These are phyloP conservation scores for Atlantisia rogersi DNA, from an alignment of 2,113 vertebrate species.

Conservation along the genomic window DNA sequence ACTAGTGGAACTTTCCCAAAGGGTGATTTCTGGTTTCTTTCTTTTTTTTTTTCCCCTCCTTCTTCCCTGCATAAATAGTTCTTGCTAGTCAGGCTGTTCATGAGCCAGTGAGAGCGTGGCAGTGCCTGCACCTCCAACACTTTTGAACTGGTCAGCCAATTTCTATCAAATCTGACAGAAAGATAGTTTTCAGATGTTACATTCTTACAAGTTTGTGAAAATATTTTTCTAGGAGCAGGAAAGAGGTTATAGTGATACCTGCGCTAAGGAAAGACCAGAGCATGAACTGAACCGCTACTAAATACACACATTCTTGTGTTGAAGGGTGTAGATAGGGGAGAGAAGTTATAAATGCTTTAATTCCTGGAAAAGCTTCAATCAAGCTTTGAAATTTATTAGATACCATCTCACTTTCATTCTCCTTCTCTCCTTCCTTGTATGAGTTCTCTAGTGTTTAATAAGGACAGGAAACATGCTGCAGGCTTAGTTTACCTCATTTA, in stretches of 20 bases:
- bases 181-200: neutral
- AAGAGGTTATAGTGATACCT: neutral
- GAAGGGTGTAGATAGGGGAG: neutral
- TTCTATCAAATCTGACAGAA: neutral
- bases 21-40: neutral
- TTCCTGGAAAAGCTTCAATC: slow-evolving; percentile 32
- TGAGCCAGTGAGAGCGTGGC: neutral
- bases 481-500: slow-evolving; percentile 55
- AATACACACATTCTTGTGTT: neutral
- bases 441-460: slow-evolving; percentile 53
- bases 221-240: neutral
- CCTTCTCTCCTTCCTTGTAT: neutral
- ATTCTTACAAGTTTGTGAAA: neutral
- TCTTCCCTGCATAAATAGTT: neutral
- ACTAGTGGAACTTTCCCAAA: neutral
- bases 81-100: neutral
- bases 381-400: slow-evolving; percentile 37
- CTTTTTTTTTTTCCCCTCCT: fast-evolving
- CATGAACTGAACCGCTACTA: neutral
- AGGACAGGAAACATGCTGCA: slow-evolving; percentile 17
- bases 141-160: neutral
- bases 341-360: slow-evolving; percentile 13
- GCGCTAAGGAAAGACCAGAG: neutral
- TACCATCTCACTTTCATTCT: neutral
- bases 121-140: neutral